Percentiles rank a stretch among this genome's conserved stretches.
phyloP scores from a whole-genome alignment of 2,888 invertebrate genomes.

The Ceratothoa steindachneri region DNA sequence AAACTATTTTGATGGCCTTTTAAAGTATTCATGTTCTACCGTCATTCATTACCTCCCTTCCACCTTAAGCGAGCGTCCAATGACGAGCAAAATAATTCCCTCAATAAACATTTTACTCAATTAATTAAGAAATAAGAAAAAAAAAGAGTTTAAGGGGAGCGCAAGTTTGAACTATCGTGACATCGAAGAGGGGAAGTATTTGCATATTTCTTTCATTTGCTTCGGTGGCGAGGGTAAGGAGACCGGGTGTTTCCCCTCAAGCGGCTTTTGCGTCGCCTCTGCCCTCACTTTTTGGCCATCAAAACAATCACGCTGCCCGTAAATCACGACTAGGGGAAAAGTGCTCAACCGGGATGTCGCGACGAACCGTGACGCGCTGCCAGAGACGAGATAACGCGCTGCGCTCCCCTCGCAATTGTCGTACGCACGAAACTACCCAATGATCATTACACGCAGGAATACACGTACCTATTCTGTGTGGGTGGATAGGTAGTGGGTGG shows the following conservation, averaged over 20 bases:
- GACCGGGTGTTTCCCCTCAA: slow-evolving; percentile 1
- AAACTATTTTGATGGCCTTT: background rate
- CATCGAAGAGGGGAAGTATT: background rate
- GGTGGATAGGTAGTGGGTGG: no score
- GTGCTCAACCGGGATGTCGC: slow-evolving; percentile 8
- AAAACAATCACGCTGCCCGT: slow-evolving; percentile 35
- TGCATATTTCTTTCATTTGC: background rate
- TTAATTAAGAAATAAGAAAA: background rate
- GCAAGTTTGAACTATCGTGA: background rate
- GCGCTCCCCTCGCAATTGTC: background rate
- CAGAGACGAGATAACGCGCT: background rate
- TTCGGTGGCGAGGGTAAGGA: background rate
- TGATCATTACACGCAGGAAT: no score
- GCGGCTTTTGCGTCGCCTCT: background rate
- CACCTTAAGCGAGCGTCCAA: background rate
- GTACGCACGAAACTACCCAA: background rate
- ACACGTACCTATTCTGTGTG: no score
- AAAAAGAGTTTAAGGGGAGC: background rate
- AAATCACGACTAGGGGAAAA: slow-evolving; percentile 24
- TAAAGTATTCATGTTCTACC: background rate
- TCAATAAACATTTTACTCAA: background rate
- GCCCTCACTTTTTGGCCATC: slow-evolving; percentile 28
- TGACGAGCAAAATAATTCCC: background rate
- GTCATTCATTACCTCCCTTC: background rate
- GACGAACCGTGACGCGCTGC: background rate